phyloP scores from a whole-genome alignment of 2,888 invertebrate genomes.

The Campoletis raptor region DNA sequence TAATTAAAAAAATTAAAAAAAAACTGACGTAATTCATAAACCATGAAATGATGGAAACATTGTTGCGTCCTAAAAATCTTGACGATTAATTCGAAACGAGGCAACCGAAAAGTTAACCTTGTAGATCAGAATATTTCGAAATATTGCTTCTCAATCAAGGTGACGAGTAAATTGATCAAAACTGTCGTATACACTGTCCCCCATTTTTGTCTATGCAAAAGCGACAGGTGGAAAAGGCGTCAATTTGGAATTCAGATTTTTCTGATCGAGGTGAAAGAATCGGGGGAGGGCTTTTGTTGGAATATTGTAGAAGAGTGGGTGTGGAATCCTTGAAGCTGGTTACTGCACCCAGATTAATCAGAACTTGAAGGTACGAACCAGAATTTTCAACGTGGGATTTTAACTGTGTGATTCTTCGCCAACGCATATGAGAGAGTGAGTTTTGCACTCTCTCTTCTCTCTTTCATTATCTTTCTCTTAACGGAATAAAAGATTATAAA shows the following conservation, averaged over 20 bases:
- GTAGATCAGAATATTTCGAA: neutral
- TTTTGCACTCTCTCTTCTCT: slow-evolving; percentile 29
- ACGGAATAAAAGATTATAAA: slow-evolving; percentile 21
- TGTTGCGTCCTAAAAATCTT: neutral
- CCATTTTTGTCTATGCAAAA: neutral
- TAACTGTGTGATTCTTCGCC: slow-evolving; percentile 53
- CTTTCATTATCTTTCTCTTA: slow-evolving; percentile 29
- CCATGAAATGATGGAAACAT: neutral
- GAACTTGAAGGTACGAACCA: slow-evolving; percentile 2
- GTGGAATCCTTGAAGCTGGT: neutral
- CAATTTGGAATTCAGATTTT: slow-evolving; percentile 47
- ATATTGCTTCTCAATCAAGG: neutral
- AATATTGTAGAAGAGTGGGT: slow-evolving; percentile 46
- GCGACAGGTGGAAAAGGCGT: slow-evolving; percentile 1
- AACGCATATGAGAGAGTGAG: slow-evolving; percentile 31
- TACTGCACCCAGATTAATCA: slow-evolving; percentile 59
- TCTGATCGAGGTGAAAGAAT: neutral
- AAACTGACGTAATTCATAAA: neutral
- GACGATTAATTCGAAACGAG: neutral
- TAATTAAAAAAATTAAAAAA: neutral
- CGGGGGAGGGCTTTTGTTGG: slow-evolving; percentile 34
- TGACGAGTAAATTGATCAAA: neutral
- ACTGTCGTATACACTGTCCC: neutral
- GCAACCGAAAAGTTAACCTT: neutral
- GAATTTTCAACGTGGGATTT: slow-evolving; percentile 55